Conservation (phyloP, 2,888 invertebrate genomes). For the Acanthosepion esculentum region DNA sequence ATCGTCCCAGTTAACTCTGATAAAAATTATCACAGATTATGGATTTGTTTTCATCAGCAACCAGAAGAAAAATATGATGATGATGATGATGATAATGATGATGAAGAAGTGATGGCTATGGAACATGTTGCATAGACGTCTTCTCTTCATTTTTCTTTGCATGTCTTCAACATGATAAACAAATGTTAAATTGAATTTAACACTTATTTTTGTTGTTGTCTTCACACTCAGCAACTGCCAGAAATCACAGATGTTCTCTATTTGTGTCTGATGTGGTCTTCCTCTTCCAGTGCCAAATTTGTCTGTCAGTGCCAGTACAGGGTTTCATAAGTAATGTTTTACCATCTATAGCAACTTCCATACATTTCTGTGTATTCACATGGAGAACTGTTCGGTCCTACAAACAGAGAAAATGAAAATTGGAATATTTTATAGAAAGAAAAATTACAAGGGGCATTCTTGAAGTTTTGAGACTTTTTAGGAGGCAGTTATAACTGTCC, state of each 20-base stretch:
- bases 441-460: too few species aligned
- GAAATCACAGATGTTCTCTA: constrained; percentile 45
- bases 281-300: constrained; percentile 73
- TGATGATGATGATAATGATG: background rate
- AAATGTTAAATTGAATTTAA: background rate
- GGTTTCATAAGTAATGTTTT: constrained; percentile 70
- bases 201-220: background rate
- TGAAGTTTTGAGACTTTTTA: too few species aligned
- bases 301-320: constrained; percentile 70
- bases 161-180: background rate
- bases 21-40: constrained; percentile 12
- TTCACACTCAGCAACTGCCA: constrained; percentile 25
- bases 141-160: constrained; percentile 16
- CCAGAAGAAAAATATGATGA: background rate
- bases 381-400: constrained; percentile 64
- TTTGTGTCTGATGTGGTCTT: constrained; percentile 57
- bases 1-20: constrained; percentile 13
- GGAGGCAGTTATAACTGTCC: too few species aligned
- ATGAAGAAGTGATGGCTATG: background rate
- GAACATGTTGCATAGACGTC: background rate
- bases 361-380: constrained; percentile 60
- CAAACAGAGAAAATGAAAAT: constrained; percentile 38
- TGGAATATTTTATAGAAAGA: too few species aligned
- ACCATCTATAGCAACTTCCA: constrained; percentile 64
- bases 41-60: constrained; percentile 33